phyloP scores from a whole-genome alignment of 2,113 vertebrate genomes.

The Istiophorus platypterus region DNA sequence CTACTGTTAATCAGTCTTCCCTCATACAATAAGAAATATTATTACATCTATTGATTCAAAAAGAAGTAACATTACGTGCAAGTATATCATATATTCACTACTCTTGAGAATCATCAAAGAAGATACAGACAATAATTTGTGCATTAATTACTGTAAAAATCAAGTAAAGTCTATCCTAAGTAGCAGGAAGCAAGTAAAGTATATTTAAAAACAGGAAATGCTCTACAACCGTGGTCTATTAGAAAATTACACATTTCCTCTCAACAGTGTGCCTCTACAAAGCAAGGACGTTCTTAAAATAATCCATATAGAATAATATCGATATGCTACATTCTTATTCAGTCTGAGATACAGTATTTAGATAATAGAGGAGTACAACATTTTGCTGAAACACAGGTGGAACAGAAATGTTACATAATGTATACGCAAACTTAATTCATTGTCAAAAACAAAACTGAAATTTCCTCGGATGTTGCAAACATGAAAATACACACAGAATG shows the following conservation, averaged over 20 bases:
- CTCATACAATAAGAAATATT: slow-evolving; percentile 39
- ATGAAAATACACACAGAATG: not conserved
- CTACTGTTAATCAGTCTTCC: slow-evolving; percentile 26
- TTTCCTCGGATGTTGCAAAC: not conserved
- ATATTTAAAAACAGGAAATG: slow-evolving; percentile 49
- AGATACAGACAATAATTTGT: slow-evolving; percentile 31
- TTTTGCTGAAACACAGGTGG: slow-evolving; percentile 30
- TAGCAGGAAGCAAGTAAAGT: slow-evolving; percentile 45
- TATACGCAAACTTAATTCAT: slow-evolving; percentile 35
- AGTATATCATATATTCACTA: slow-evolving; percentile 39
- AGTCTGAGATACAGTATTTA: slow-evolving; percentile 59
- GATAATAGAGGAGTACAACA: slow-evolving; percentile 16
- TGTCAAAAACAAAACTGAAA: slow-evolving; percentile 20
- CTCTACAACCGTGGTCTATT: not conserved
- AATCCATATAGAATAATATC: slow-evolving; percentile 39
- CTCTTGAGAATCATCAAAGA: slow-evolving; percentile 32
- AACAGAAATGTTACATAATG: slow-evolving; percentile 4
- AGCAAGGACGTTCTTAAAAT: slow-evolving; percentile 13
- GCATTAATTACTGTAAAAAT: slow-evolving; percentile 50
- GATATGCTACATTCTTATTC: slow-evolving; percentile 36
- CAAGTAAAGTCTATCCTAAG: slow-evolving; percentile 48
- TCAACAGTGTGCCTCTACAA: slow-evolving; percentile 34
- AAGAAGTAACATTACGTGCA: slow-evolving; percentile 40
- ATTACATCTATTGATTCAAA: slow-evolving; percentile 48
- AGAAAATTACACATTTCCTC: slow-evolving; percentile 43